Evolutionary conservation across 2,797 vertebrate species (phyloP).

Genomic region (Girardinus metallicus): DNA sequence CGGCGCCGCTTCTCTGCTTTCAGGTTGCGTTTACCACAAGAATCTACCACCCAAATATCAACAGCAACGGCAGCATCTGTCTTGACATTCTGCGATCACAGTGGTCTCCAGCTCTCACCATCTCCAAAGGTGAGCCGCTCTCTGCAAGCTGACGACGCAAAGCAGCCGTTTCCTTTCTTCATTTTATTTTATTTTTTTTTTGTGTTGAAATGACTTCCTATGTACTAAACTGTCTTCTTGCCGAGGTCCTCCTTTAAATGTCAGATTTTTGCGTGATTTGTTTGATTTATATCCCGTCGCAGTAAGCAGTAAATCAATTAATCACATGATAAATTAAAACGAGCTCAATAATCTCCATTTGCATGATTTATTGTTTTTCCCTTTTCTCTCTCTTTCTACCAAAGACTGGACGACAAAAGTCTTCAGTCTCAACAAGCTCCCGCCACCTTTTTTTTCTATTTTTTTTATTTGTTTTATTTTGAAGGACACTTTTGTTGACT

Average conservation of each 20-base stretch:
- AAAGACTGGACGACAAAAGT: too few species aligned
- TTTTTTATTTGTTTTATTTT: too few species aligned
- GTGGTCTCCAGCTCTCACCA: constrained; percentile 94
- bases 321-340: background rate
- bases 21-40: constrained; percentile 93
- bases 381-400: too few species aligned
- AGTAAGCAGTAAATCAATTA: too few species aligned
- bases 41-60: constrained; percentile 89
- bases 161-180: background rate
- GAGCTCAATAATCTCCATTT: background rate
- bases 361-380: too few species aligned
- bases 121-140: constrained; percentile 89
- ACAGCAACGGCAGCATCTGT: constrained; percentile 84
- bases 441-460: too few species aligned
- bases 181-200: background rate
- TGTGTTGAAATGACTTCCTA: constrained; percentile 2
- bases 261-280: constrained; percentile 10
- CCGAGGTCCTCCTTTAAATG: constrained; percentile 25
- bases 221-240: background rate
- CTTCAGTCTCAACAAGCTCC: too few species aligned
- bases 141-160: background rate
- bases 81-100: constrained; percentile 91
- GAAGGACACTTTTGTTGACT: too few species aligned
- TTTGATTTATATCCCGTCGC: too few species aligned
- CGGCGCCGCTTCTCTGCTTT: constrained; percentile 3